Evolutionary conservation across 35 echinoderm and acorn worm species (phyloP), one percentile per base, ranked within the genome.

Genomic region (Ophiothrix spiculata): DNA sequence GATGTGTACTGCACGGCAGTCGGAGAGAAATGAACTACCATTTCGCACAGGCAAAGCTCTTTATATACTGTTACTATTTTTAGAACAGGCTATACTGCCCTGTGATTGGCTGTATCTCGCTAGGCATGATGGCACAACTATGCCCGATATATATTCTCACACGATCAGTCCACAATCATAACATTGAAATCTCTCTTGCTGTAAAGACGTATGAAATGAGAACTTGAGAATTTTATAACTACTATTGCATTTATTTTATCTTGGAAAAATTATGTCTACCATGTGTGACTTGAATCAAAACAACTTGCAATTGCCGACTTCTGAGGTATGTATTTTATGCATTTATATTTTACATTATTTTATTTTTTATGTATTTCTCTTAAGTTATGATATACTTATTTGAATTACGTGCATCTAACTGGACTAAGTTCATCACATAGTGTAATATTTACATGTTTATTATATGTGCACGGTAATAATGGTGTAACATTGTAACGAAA

Each of bases 51-150:
- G 40, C 37, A 74, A 19, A 40, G 12, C 37, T 35, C 80, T 77
- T 75, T 90, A 90, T 90, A 90, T 90, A 90, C 80, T 73, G 35
- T 1, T 86, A n/a, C 88, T 90, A 90, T 84, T 84, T 90, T 84
- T 90, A 90, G 81, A 80, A n/a, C 79, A 74, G 77, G 32, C 56
- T 74, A 38, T 25, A 17, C 33, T 0, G 88, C 40, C 39, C 39
- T 56, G 40, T 36, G 80, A 90, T 90, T 90, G 88, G 88, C 64
- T 84, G 39, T n/a, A 75, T 11, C 1, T 11, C 74, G 69, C 35
- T 81, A 84, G 88, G 87, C 87, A 69, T 83, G 56, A 89, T 40
- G 81, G 87, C 76, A 77, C 81, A 39, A 49, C 23, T 45, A 75
- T 73, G 41, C 28, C 37, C 40, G 73, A 33, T 21, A 46, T 19